phyloP scores from a whole-genome alignment of 2,113 vertebrate genomes.

The Odobenus rosmarus region DNA sequence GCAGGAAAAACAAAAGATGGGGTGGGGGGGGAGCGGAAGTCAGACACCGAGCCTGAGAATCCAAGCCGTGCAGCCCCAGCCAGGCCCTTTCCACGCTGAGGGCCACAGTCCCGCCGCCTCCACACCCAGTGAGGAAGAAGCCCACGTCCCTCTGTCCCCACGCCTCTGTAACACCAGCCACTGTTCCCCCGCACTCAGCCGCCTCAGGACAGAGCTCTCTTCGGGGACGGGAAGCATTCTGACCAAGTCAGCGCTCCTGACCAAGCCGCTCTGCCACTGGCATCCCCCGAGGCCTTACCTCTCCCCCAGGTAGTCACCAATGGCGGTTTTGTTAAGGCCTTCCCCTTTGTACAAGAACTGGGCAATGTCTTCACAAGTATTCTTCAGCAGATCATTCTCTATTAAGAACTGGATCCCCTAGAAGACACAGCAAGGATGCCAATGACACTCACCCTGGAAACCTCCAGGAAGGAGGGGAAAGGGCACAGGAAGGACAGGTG shows the following conservation, averaged over 20 bases:
- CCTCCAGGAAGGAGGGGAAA: not conserved
- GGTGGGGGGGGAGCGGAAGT: not conserved
- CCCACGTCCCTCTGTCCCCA: not conserved
- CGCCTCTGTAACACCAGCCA: accelerated
- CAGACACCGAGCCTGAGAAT: not conserved
- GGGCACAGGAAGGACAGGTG: accelerated
- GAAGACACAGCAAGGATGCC: not conserved
- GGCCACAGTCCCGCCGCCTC: accelerated
- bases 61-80: accelerated
- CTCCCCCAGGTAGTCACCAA: constrained; percentile 98
- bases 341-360: constrained; percentile 98
- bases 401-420: constrained; percentile 98
- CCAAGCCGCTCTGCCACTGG: accelerated
- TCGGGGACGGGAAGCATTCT: accelerated
- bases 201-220: not conserved
- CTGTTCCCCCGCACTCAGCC: not conserved
- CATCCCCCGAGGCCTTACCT: constrained; percentile 82
- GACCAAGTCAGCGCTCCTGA: not conserved
- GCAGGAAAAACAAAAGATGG: not conserved
- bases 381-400: constrained; percentile 95
- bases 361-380: constrained; percentile 95
- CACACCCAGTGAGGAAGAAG: too few relatives aligned
- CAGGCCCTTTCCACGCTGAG: not conserved
- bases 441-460: not conserved
- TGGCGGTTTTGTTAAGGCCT: constrained; percentile 98